These are phyloP conservation scores for Siniperca chuatsi DNA, from an alignment of 2,113 vertebrate species.

Conservation along the genomic window DNA sequence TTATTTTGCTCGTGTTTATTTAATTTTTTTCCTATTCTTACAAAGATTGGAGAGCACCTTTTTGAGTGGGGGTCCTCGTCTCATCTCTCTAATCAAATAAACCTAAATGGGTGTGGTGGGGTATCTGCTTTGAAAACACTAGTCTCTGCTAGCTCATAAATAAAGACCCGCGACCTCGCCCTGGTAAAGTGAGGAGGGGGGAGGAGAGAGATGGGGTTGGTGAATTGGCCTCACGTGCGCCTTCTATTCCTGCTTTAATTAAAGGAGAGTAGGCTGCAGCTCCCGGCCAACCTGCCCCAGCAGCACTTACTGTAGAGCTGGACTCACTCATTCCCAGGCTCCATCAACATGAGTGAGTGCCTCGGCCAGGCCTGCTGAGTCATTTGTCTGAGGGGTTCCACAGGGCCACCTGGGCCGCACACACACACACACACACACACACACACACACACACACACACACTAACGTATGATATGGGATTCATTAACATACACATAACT, in stretches of 20 bases:
- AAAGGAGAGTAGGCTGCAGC: conserved; percentile 65
- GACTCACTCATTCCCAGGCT: conserved; percentile 62
- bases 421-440: not conserved
- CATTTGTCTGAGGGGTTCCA: conserved; percentile 74
- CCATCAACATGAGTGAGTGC: conserved; percentile 75
- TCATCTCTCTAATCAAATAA: conserved; percentile 34
- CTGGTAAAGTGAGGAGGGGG: conserved; percentile 1
- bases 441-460: not conserved
- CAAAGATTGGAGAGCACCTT: conserved; percentile 24
- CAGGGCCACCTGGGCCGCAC: conserved; percentile 40
- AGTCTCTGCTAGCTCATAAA: conserved; percentile 54
- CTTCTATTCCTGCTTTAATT: conserved; percentile 68
- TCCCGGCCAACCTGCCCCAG: conserved; percentile 53
- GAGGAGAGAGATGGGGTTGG: conserved; percentile 5
- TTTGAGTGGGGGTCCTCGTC: conserved; percentile 12
- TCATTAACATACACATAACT: conserved; percentile 17
- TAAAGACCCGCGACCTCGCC: conserved; percentile 7
- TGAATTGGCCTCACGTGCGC: conserved; percentile 42
- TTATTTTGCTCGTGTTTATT: conserved; percentile 31
- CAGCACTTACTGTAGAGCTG: conserved; percentile 60
- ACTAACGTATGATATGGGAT: not conserved
- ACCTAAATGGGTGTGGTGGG: conserved; percentile 27
- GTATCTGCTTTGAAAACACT: conserved; percentile 33
- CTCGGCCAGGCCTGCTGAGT: conserved; percentile 70
- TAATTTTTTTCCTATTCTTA: conserved; percentile 29